A percentile compares a stretch with the other conserved stretches of the same genome.
These are phyloP conservation scores for Plectrocnemia conspersa DNA, from an alignment of 1,140 invertebrate genomes.

Conservation along the genomic window DNA sequence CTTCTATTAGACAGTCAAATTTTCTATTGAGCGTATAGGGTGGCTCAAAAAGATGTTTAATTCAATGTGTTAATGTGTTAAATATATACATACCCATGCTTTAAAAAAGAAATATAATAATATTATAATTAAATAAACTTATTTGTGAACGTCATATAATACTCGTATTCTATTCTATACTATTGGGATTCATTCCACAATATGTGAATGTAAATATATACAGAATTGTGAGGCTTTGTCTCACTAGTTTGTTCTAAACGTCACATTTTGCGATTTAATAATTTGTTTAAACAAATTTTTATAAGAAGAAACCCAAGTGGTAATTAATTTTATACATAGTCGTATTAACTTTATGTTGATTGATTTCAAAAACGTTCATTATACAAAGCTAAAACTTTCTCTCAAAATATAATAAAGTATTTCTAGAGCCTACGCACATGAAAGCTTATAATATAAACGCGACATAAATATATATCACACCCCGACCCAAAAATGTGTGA, in stretches of 20 bases:
- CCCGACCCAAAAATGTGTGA: slow-evolving; percentile 27
- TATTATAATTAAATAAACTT: background rate
- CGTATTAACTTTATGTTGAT: too few species aligned
- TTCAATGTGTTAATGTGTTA: background rate
- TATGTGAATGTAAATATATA: too few species aligned
- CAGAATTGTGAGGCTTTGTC: too few species aligned
- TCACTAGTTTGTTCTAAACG: too few species aligned
- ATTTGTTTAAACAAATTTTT: too few species aligned
- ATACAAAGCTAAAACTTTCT: too few species aligned
- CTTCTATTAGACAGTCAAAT: slow-evolving; percentile 35
- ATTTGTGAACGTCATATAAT: background rate
- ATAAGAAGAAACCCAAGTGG: too few species aligned
- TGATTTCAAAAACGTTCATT: too few species aligned
- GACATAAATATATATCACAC: slow-evolving; percentile 27
- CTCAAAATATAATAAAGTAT: background rate
- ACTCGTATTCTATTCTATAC: too few species aligned
- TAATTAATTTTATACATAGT: too few species aligned
- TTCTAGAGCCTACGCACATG: background rate
- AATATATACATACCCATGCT: background rate
- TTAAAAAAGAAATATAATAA: slow-evolving; percentile 2
- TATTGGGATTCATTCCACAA: too few species aligned
- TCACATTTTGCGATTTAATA: too few species aligned
- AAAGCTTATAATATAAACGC: background rate
- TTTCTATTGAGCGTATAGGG: slow-evolving; percentile 18
- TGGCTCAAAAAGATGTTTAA: slow-evolving; percentile 5